phyloP scores from a whole-genome alignment of 2,113 vertebrate species.

The Calyptomena viridis region DNA sequence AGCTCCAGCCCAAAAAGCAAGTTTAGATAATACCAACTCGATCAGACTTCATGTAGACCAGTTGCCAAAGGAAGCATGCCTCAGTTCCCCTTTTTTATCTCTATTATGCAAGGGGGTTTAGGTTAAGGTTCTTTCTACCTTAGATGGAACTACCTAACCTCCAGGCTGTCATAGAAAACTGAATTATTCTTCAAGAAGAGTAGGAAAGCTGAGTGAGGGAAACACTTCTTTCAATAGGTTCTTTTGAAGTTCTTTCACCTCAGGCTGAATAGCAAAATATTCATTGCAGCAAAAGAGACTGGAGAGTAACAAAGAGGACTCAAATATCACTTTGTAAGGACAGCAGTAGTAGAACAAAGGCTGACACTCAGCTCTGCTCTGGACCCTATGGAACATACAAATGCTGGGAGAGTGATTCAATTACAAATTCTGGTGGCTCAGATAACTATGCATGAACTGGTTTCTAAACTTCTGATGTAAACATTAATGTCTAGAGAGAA shows the following conservation, averaged over 20 bases:
- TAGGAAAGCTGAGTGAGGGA: background rate
- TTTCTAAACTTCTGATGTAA: background rate
- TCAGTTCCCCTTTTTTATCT: background rate
- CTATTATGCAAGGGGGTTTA: accelerated
- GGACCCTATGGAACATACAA: background rate
- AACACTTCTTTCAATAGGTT: background rate
- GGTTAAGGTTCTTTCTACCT: background rate
- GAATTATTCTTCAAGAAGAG: background rate
- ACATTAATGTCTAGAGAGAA: background rate
- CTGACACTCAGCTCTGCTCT: background rate
- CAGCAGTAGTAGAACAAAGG: background rate
- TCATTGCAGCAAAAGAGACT: background rate
- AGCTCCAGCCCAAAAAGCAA: background rate
- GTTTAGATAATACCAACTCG: background rate
- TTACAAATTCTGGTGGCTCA: background rate
- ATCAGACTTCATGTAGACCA: background rate
- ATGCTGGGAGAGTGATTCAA: background rate
- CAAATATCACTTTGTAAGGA: background rate
- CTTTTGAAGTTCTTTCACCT: background rate
- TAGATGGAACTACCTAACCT: background rate
- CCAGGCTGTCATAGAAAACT: background rate
- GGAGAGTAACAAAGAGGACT: background rate
- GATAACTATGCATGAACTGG: background rate
- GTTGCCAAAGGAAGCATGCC: background rate
- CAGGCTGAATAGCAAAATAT: background rate